Base-by-base conservation (phyloP, 2,797 vertebrate species). In the Calcarius lapponicus region DNA sequence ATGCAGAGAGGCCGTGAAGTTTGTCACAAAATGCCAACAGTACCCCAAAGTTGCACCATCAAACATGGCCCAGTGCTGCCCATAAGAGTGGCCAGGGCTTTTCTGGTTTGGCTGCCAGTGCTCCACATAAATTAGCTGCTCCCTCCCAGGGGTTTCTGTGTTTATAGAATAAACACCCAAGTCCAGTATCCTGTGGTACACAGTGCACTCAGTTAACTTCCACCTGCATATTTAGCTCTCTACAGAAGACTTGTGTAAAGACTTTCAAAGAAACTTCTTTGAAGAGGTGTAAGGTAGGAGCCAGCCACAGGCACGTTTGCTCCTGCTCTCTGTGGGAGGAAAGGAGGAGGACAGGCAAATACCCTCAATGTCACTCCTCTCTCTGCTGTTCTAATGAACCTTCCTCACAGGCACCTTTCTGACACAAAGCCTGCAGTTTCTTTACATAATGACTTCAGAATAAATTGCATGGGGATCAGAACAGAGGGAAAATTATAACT, bases 361-460 rank as follows among this genome's bases (percentile, higher is more conserved):
- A 86, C 32, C 64, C 67, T 60, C 2, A 1, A 56, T 91, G 91
- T 84, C 70, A 82, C 88, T 60, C 43, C 43, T 85, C 51, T 72
- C 83, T 72, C 82, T 88, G 60, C 80, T 60, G 22, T 18, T 91
- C 70, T 84, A 94, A 86, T 84, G 80, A 95, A 71, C 3, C 3
- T 32, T 90, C 58, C 79, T 87, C 89, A 43, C 48, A 82, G 79
- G 28, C 0, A 2, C 76, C 82, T 88, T 91, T 83, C 89, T 73
- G 92, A 82, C 0, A 2, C 80, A 88, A 90, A 86, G 75, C 89
- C 89, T 83, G 85, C 47, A 75, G 93, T 72, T 83, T 93, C 94
- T 93, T 92, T 92, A 94, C 82, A 88, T 91, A 93, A 91, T 47
- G 82, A 88, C 85, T 96, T 93, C 82, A 84, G 80, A 94, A 84